Evolutionary conservation across 2,888 invertebrate species (phyloP).

Genomic region (Polydrusus cervinus): DNA sequence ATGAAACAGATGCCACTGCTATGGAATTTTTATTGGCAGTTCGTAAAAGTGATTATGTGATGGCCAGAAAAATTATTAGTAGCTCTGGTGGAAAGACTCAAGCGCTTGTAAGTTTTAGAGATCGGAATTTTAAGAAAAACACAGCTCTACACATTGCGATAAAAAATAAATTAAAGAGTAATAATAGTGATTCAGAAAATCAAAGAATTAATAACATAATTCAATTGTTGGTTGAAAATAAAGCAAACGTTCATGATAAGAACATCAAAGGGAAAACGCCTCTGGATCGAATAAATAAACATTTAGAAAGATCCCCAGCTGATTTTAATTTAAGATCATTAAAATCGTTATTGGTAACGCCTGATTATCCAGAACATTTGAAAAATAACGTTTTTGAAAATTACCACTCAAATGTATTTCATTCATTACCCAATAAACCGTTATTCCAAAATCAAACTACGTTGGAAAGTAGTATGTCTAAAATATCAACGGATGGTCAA

Average conservation of each 20-base stretch:
- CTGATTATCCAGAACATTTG: neutral
- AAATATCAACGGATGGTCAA: slow-evolving; percentile 6
- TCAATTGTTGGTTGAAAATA: slow-evolving; percentile 17
- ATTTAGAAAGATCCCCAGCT: slow-evolving; percentile 8
- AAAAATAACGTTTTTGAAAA: neutral
- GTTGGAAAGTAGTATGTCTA: neutral
- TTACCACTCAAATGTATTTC: too few species aligned
- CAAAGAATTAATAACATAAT: slow-evolving; percentile 10
- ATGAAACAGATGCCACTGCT: neutral
- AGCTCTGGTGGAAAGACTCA: neutral
- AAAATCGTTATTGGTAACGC: neutral
- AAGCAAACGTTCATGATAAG: slow-evolving; percentile 17
- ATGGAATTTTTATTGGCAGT: neutral
- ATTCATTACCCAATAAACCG: too few species aligned
- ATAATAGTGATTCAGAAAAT: neutral
- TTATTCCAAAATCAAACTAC: neutral
- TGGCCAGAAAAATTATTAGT: neutral
- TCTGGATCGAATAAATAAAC: slow-evolving; percentile 5
- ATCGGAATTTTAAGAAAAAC: neutral
- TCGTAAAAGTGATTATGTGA: neutral
- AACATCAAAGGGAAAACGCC: slow-evolving; percentile 15
- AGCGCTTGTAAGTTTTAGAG: slow-evolving; percentile 2
- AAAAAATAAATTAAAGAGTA: slow-evolving; percentile 9
- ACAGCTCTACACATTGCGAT: slow-evolving; percentile 15
- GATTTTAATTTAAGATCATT: slow-evolving; percentile 3